These are phyloP conservation scores for Andrena trimmerana DNA, from an alignment of 2,888 invertebrate genomes.

Conservation along the genomic window DNA sequence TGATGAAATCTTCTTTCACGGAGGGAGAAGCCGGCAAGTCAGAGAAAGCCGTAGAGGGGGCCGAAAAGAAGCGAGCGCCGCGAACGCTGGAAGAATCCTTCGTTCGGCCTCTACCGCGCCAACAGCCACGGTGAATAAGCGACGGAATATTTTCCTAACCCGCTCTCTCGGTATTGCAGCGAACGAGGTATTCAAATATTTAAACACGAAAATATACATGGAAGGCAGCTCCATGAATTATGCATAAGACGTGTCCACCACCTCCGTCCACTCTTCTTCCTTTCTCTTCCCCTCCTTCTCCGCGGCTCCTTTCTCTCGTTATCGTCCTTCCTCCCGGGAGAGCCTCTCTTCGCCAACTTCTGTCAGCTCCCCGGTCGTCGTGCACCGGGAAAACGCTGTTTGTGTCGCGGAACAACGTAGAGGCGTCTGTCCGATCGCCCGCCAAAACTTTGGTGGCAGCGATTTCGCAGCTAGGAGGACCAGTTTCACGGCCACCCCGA, in stretches of 20 bases:
- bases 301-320: constrained; percentile 48
- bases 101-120: constrained; percentile 28
- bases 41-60: constrained; percentile 19
- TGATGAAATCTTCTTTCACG: constrained; percentile 41
- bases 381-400: constrained; percentile 21
- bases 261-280: constrained; percentile 42
- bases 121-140: constrained; percentile 73
- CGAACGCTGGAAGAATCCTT: constrained; percentile 34
- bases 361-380: constrained; percentile 37
- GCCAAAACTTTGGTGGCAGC: neutral
- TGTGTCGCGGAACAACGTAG: neutral
- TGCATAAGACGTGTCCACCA: constrained; percentile 79
- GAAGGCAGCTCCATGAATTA: constrained; percentile 82
- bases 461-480: constrained; percentile 29
- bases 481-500: constrained; percentile 44
- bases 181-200: constrained; percentile 84
- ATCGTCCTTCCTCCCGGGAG: constrained; percentile 40
- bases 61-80: constrained; percentile 10
- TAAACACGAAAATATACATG: constrained; percentile 84
- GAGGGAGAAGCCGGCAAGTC: constrained; percentile 9
- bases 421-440: neutral
- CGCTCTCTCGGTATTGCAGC: constrained; percentile 74
- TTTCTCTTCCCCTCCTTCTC: constrained; percentile 49
- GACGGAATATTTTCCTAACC: constrained; percentile 81
- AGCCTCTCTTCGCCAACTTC: constrained; percentile 51